Conservation (phyloP, 2,113 vertebrate species). For the Eulemur macaco region DNA sequence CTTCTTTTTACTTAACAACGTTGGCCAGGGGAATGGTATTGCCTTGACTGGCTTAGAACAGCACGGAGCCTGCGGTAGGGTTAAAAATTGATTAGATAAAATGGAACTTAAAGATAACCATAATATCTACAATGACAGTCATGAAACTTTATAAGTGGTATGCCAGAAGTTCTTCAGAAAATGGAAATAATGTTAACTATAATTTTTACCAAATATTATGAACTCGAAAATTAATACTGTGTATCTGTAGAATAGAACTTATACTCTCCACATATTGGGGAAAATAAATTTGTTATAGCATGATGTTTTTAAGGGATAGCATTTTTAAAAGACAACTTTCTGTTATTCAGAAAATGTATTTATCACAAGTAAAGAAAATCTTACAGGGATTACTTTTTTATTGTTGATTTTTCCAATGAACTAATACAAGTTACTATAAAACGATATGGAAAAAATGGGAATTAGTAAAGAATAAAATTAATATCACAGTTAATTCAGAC, state of each 20-base stretch:
- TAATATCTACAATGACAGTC: background rate
- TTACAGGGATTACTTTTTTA: background rate
- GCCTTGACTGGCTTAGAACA: background rate
- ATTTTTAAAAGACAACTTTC: background rate
- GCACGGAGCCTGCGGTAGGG: background rate
- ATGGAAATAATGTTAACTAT: background rate
- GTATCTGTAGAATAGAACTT: background rate
- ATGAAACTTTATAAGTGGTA: background rate
- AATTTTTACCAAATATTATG: background rate
- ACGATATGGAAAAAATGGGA: background rate
- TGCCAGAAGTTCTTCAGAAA: background rate
- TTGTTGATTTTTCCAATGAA: background rate
- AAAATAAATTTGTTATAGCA: background rate
- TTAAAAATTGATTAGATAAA: background rate
- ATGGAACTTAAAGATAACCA: background rate
- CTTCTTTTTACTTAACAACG: background rate
- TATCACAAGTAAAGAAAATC: background rate
- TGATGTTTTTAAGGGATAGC: background rate
- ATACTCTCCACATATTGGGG: background rate
- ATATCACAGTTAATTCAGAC: background rate
- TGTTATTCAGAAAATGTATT: background rate
- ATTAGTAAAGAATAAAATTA: background rate
- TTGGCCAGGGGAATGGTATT: background rate
- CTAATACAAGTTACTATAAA: background rate
- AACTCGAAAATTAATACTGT: background rate